A percentile compares a stretch with the other conserved stretches of the same genome.
Conservation (phyloP, 2,888 invertebrate genomes). For the Agrotis ipsilon region DNA sequence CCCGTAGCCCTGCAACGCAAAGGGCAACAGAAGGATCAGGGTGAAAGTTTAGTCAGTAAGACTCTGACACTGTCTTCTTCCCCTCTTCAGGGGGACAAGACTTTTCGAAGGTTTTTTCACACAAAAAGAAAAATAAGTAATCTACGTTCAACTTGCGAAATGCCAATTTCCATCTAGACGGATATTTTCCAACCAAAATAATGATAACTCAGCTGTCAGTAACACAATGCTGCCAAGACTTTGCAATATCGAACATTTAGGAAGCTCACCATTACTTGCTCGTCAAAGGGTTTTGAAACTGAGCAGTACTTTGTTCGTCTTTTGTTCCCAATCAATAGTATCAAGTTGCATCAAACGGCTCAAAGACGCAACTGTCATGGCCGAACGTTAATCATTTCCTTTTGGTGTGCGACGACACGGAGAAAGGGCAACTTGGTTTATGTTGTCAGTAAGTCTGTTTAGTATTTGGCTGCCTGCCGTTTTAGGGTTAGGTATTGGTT, state of each 20-base stretch:
- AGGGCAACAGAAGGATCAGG: too few species aligned
- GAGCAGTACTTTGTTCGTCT: slow-evolving; percentile 62
- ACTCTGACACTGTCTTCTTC: too few species aligned
- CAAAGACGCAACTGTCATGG: slow-evolving; percentile 74
- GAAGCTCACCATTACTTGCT: slow-evolving; percentile 25
- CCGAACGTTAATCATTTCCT: slow-evolving; percentile 81
- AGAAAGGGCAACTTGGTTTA: slow-evolving; percentile 20
- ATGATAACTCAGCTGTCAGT: neutral
- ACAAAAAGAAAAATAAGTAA: too few species aligned
- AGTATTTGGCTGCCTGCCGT: slow-evolving; percentile 3
- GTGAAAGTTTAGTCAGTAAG: too few species aligned
- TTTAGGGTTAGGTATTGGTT: slow-evolving; percentile 7
- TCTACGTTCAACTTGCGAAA: too few species aligned
- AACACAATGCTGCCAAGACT: neutral
- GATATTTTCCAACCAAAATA: slow-evolving; percentile 6
- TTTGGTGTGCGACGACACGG: slow-evolving; percentile 54
- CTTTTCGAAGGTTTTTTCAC: too few species aligned
- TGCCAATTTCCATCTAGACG: too few species aligned
- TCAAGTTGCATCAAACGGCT: slow-evolving; percentile 77
- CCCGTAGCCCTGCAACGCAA: too few species aligned
- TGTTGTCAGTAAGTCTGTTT: slow-evolving; percentile 34
- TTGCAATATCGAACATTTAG: slow-evolving; percentile 15
- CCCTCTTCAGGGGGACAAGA: too few species aligned
- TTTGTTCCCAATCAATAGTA: slow-evolving; percentile 76
- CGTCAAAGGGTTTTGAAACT: slow-evolving; percentile 48